phyloP scores from a whole-genome alignment of 1,140 invertebrate genomes.

The Cryptotermes secundus region DNA sequence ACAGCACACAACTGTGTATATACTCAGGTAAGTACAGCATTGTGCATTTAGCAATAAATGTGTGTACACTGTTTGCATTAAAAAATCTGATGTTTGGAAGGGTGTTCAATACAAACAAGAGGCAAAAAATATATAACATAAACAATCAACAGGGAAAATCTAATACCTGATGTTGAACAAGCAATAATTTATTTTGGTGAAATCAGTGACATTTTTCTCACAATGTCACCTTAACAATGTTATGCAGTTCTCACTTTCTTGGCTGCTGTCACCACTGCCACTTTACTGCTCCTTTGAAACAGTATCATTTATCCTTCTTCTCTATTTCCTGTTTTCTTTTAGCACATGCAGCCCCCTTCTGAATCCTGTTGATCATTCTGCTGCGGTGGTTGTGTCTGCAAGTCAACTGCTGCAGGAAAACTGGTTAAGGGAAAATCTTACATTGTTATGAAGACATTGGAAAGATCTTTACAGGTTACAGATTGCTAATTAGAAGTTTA shows the following conservation, averaged over 20 bases:
- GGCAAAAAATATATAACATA: constrained; percentile 8
- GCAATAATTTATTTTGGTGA: not conserved
- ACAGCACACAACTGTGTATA: not conserved
- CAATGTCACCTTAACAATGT: not conserved
- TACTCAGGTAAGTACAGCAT: not conserved
- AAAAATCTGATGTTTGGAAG: not conserved
- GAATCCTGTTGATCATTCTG: constrained; percentile 70
- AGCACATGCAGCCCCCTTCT: constrained; percentile 79
- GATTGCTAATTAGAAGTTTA: too few relatives aligned
- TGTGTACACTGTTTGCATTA: not conserved
- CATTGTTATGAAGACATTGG: constrained; percentile 26
- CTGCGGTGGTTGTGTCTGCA: constrained; percentile 72
- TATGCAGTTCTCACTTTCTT: not conserved
- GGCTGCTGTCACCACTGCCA: not conserved
- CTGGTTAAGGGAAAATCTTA: constrained; percentile 49
- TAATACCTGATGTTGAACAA: not conserved
- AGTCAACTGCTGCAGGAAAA: constrained; percentile 65
- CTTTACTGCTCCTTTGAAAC: not conserved
- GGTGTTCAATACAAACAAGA: not conserved
- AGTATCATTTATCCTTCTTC: not conserved
- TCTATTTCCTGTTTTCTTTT: constrained; percentile 41
- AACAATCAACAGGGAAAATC: not conserved
- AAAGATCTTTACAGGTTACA: not conserved
- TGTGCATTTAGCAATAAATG: not conserved
- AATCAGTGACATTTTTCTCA: not conserved